These are phyloP conservation scores for Diarsia dahlii DNA, from an alignment of 2,888 invertebrate genomes.

Conservation along the genomic window DNA sequence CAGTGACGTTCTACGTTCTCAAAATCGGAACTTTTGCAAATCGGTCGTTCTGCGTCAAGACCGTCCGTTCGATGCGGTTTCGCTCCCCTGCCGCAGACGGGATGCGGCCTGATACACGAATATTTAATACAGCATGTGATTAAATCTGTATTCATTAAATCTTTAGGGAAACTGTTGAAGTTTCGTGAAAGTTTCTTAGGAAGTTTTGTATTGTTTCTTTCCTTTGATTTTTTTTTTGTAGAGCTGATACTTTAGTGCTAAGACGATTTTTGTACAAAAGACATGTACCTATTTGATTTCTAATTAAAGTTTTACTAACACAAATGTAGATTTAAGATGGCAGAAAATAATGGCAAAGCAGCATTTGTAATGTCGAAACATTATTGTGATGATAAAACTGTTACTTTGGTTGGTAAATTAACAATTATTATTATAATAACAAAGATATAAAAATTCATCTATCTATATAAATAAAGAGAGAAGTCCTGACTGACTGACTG, in stretches of 20 bases:
- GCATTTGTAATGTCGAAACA: too few relatives aligned
- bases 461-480: too few relatives aligned
- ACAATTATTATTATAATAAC: neutral
- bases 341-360: too few relatives aligned
- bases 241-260: neutral
- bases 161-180: constrained; percentile 30
- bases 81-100: constrained; percentile 71
- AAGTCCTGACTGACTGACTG: too few relatives aligned
- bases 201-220: neutral
- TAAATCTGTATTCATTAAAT: constrained; percentile 75
- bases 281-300: neutral
- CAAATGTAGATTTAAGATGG: too few relatives aligned
- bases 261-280: neutral
- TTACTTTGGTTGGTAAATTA: too few relatives aligned
- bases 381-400: too few relatives aligned
- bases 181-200: constrained; percentile 7
- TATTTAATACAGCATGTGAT: constrained; percentile 75
- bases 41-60: neutral
- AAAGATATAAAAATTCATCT: neutral
- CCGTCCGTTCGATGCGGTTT: constrained; percentile 75
- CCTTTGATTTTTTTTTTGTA: neutral
- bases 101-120: constrained; percentile 70
- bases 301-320: neutral
- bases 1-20: too few relatives aligned
- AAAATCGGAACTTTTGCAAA: neutral